Percentiles rank a stretch among this genome's conserved stretches.
phyloP scores from a whole-genome alignment of 2,113 vertebrate genomes.

The Callorhinus ursinus region DNA sequence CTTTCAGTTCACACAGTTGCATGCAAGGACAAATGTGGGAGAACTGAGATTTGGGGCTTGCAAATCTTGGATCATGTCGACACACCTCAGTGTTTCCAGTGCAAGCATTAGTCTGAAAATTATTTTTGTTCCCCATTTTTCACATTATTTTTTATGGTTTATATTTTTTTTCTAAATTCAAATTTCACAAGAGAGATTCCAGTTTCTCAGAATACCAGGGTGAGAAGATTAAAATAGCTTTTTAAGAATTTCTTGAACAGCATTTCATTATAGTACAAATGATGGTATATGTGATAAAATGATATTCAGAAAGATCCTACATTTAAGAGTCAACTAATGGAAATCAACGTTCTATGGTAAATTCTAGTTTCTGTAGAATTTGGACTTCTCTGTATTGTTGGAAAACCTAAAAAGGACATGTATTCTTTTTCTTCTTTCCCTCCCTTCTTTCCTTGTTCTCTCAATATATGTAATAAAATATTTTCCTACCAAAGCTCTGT shows the following conservation, averaged over 20 bases:
- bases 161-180: background rate
- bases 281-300: background rate
- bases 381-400: background rate
- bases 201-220: conserved; percentile 11
- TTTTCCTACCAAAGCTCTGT: conserved; percentile 81
- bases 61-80: background rate
- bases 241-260: background rate
- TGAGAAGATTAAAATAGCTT: background rate
- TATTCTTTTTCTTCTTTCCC: background rate
- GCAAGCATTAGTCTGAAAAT: background rate
- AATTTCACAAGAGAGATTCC: background rate
- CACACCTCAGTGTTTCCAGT: background rate
- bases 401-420: background rate
- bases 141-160: background rate
- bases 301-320: background rate
- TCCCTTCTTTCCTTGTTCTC: background rate
- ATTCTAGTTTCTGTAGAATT: conserved; percentile 33
- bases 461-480: conserved; percentile 37
- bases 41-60: background rate
- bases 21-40: background rate
- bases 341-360: background rate
- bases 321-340: background rate
- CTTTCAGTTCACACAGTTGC: background rate
- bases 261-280: background rate
- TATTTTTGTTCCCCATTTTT: background rate